Evolutionary conservation across 2,888 invertebrate species (phyloP), one percentile per base, ranked within the genome.

Genomic region (Entomobrya proxima): DNA sequence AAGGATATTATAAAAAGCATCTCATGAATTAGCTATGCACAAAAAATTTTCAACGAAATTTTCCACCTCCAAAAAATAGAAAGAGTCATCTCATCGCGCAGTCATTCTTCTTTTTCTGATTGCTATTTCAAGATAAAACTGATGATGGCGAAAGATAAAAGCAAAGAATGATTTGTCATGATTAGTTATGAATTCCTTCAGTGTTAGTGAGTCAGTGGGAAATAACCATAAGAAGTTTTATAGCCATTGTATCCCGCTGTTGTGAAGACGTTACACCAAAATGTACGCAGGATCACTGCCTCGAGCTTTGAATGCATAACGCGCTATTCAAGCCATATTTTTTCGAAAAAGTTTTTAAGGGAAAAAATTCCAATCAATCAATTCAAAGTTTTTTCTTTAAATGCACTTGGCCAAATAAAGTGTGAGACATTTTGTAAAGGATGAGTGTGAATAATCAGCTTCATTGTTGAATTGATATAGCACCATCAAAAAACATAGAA

Each of bases 131-230:
- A 13, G 9, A 44, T 44, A 13, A 44, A 13, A 32, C 30, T 61
- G 58, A 61, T 30, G 21, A 52, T 18, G 2, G 21, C 21, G 61
- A n/a, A 40, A 37, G 58, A 13, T 30, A 4, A 58, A 32, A 61
- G 21, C 18, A 37, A 58, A 37, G 32, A 67, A 67, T 64, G 27
- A 64, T 78, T 77, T 61, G 61, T 77, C 64, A 47, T 64, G 78
- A 78, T 78, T 78, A 47, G 78, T 64, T 78, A 64, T 35, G 50
- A 67, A 15, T 67, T 35, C 9, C 18, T 40, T 5, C 15, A 40
- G 21, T 2, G 27, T 27, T 37, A 6, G 30, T 44, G 47, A 32
- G 30, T 32, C 13, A 35, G 18, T 6, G 21, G 2, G 30, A 5
- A 21, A 35, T n/a, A 75, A 35, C 32, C 5, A 75, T 74, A 5